phyloP scores from a whole-genome alignment of 2,888 invertebrate genomes.

The Cenopis cana region DNA sequence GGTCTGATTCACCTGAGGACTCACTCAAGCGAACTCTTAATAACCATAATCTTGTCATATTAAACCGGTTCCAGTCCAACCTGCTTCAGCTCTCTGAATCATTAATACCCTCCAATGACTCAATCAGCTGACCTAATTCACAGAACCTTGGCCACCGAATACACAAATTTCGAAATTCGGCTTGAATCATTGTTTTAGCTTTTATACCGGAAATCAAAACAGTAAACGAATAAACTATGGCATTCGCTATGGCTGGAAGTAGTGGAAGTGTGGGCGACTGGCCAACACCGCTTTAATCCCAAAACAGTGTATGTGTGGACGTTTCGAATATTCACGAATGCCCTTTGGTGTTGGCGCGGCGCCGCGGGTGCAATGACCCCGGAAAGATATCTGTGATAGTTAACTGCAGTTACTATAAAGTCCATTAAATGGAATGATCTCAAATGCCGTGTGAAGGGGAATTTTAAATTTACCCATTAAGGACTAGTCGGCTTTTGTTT shows the following conservation, averaged over 20 bases:
- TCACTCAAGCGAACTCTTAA: slow-evolving; percentile 7
- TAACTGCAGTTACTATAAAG: slow-evolving; percentile 49
- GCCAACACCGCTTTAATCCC: slow-evolving; percentile 33
- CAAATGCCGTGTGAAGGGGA: slow-evolving; percentile 33
- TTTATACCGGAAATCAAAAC: slow-evolving; percentile 44
- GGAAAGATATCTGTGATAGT: slow-evolving; percentile 61
- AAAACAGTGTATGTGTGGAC: background rate
- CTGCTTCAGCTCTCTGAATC: slow-evolving; percentile 12
- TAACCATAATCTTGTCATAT: slow-evolving; percentile 20
- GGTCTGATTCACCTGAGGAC: slow-evolving; percentile 24
- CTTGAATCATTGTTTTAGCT: slow-evolving; percentile 37
- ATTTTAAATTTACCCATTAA: slow-evolving; percentile 28
- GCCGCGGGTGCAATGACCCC: slow-evolving; percentile 64
- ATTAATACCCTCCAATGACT: slow-evolving; percentile 25
- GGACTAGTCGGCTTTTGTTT: slow-evolving; percentile 21
- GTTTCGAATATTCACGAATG: background rate
- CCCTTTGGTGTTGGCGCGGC: slow-evolving; percentile 3
- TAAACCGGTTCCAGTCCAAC: slow-evolving; percentile 6
- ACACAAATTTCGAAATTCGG: slow-evolving; percentile 6
- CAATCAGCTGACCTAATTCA: slow-evolving; percentile 32
- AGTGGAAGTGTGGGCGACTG: slow-evolving; percentile 67
- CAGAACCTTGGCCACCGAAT: background rate
- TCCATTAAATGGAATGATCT: slow-evolving; percentile 42
- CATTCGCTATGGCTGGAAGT: slow-evolving; percentile 56
- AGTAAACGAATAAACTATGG: slow-evolving; percentile 53